Conservation (phyloP, 2,113 vertebrate genomes). For the Perca fluviatilis region DNA sequence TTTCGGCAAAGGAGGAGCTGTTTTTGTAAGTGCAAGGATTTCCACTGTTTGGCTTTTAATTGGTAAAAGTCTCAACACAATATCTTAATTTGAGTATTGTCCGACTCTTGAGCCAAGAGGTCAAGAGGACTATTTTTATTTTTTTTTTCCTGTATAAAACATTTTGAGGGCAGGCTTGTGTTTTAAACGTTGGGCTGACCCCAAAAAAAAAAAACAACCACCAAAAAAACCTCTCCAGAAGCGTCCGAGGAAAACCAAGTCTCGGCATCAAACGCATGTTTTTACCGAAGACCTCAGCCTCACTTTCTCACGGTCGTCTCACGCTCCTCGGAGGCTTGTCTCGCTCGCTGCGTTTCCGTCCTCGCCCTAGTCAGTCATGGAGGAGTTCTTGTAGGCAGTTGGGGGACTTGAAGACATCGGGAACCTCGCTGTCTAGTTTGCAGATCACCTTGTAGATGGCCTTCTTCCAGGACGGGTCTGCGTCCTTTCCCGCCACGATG, state of each 20-base stretch:
- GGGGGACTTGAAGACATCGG: constrained; percentile 98
- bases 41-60: constrained; percentile 37
- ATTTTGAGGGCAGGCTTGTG: constrained; percentile 43
- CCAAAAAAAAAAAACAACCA: constrained; percentile 47
- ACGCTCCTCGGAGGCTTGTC: constrained; percentile 23
- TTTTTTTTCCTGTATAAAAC: constrained; percentile 52
- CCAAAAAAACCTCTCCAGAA: constrained; percentile 19
- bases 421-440: constrained; percentile 98
- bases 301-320: constrained; percentile 26
- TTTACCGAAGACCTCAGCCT: constrained; percentile 3
- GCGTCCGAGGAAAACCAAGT: constrained; percentile 15
- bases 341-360: background rate
- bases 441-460: constrained; percentile 99
- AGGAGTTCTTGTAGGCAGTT: constrained; percentile 99
- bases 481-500: constrained; percentile 98
- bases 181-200: constrained; percentile 37
- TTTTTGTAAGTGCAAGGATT: constrained; percentile 56
- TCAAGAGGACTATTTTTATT: constrained; percentile 30
- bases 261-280: constrained; percentile 4
- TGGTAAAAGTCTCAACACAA: constrained; percentile 52
- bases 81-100: constrained; percentile 18
- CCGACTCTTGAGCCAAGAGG: constrained; percentile 28
- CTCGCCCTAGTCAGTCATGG: constrained; percentile 85
- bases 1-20: constrained; percentile 24
- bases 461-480: constrained; percentile 99